Evolutionary conservation across 1,140 invertebrate genomes (phyloP).

Genomic region (Drosophila hydei): DNA sequence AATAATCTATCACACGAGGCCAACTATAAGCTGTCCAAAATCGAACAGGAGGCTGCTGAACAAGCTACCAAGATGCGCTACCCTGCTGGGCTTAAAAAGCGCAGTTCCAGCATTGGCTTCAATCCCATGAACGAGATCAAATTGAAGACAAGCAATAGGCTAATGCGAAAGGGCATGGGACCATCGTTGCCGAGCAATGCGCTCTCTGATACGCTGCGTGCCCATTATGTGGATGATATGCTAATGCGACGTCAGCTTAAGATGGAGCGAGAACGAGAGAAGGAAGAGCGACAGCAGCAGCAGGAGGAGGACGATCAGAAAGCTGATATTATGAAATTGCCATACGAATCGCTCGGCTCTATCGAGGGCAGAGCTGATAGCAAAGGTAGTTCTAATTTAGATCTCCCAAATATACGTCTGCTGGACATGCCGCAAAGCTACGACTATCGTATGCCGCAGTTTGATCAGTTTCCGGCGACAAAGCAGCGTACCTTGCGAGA

Average conservation of each 20-base stretch:
- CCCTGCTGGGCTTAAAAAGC: constrained; percentile 26
- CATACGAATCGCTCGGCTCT: constrained; percentile 5
- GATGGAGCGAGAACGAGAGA: constrained; percentile 1
- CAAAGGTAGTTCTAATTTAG: background rate
- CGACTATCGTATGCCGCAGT: constrained; percentile 43
- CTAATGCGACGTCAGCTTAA: constrained; percentile 21
- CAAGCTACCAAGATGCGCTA: constrained; percentile 5
- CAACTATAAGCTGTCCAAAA: constrained; percentile 78
- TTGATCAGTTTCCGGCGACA: constrained; percentile 25
- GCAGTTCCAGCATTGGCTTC: constrained; percentile 45
- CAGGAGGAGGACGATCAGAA: background rate
- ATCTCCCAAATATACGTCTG: background rate
- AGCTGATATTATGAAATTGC: background rate
- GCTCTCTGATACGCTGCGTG: constrained; percentile 42
- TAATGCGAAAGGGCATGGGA: constrained; percentile 73
- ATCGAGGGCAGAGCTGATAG: background rate
- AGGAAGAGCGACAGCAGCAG: constrained; percentile 12
- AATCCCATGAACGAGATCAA: constrained; percentile 79
- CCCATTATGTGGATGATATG: constrained; percentile 38
- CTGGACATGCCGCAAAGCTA: constrained; percentile 46
- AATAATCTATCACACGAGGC: constrained; percentile 75
- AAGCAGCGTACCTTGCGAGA: constrained; percentile 32
- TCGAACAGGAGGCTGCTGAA: constrained; percentile 74
- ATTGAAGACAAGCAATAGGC: constrained; percentile 68
- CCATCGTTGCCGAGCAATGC: constrained; percentile 69